These are phyloP conservation scores for Neodontobutis hainanensis DNA, from an alignment of 2,113 vertebrate species.

Conservation along the genomic window DNA sequence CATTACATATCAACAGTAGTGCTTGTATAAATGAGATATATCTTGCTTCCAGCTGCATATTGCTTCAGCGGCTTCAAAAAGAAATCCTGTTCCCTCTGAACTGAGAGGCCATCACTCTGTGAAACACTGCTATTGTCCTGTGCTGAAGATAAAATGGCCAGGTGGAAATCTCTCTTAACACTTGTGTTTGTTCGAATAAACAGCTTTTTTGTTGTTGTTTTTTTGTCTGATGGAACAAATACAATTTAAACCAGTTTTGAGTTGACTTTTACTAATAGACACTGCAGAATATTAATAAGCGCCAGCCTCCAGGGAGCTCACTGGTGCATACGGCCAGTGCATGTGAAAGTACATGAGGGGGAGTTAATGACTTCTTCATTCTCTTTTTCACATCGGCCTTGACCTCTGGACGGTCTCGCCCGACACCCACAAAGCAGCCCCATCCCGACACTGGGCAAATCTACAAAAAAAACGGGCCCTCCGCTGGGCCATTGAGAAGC, in stretches of 20 bases:
- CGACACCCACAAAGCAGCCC: slow-evolving; percentile 19
- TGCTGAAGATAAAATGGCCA: no score
- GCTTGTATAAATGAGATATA: no score
- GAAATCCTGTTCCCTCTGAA: no score
- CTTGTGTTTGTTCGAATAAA: no score
- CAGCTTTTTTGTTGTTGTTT: no score
- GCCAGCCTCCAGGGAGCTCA: not conserved
- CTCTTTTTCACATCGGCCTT: slow-evolving; percentile 40
- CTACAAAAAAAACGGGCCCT: slow-evolving; percentile 50
- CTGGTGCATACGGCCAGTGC: not conserved
- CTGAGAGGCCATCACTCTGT: no score
- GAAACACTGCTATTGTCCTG: no score
- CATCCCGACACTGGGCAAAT: slow-evolving; percentile 42
- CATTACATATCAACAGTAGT: no score
- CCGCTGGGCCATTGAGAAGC: slow-evolving; percentile 63
- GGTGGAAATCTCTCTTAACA: no score
- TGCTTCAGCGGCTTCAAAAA: no score
- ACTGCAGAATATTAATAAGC: not conserved
- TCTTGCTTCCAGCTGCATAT: no score
- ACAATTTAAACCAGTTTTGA: not conserved
- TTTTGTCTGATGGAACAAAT: no score
- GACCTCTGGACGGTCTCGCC: slow-evolving; percentile 30
- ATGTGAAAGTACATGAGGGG: not conserved
- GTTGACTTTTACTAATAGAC: not conserved
- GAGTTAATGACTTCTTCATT: slow-evolving; percentile 52